These are phyloP conservation scores for Platalea minor DNA, from an alignment of 2,797 vertebrate genomes.

Conservation along the genomic window DNA sequence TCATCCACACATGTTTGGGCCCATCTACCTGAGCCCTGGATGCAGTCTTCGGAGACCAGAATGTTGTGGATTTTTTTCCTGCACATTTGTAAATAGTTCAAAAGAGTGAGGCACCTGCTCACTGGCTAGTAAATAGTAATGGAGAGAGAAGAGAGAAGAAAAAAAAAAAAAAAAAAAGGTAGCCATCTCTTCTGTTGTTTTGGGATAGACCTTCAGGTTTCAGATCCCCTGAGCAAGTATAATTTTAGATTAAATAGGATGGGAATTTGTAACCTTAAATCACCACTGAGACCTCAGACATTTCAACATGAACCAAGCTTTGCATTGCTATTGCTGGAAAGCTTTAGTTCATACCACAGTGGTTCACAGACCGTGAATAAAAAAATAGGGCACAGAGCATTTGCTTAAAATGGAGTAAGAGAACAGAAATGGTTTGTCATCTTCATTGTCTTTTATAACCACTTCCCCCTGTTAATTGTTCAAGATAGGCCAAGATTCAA, in stretches of 20 bases:
- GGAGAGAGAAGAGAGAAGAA: too few species aligned
- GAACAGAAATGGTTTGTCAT: background rate
- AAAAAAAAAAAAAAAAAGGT: background rate
- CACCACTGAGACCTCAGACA: background rate
- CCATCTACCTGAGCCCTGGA: background rate
- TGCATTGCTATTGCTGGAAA: background rate
- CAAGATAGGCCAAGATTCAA: background rate
- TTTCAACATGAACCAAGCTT: background rate
- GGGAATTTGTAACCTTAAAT: background rate
- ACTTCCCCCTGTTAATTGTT: background rate
- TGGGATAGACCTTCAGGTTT: background rate
- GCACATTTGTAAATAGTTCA: background rate
- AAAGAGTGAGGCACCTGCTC: background rate
- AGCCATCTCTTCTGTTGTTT: background rate
- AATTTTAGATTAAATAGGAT: background rate
- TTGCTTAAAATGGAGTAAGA: background rate
- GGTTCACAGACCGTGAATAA: background rate
- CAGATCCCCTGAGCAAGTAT: background rate
- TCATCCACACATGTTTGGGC: background rate
- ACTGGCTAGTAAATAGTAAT: background rate
- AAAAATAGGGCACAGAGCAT: background rate
- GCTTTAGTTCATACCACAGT: background rate
- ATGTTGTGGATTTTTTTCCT: background rate
- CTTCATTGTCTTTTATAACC: background rate
- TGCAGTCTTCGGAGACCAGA: background rate